A percentile compares a stretch with the other conserved stretches of the same genome.
phyloP scores from a whole-genome alignment of 2,113 vertebrate species.

The Typhlomys cinereus region DNA sequence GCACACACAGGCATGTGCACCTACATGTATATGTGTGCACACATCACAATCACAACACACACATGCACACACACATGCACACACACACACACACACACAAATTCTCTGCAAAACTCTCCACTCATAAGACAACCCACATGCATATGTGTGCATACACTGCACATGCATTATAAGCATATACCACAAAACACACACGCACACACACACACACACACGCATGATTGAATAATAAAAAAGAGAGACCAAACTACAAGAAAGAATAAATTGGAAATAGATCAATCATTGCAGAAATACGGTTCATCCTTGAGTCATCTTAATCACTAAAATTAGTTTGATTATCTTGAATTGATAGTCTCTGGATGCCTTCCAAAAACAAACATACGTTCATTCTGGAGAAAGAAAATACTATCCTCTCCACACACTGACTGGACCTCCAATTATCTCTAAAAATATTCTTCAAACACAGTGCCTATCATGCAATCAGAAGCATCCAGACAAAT shows the following conservation, averaged over 20 bases:
- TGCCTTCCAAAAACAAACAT: conserved; percentile 21
- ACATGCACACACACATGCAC: background rate
- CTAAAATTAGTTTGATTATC: conserved; percentile 9
- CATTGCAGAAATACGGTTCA: background rate
- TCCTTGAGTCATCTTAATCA: background rate
- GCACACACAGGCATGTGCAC: background rate
- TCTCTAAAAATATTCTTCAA: conserved; percentile 36
- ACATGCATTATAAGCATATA: too few relatives aligned
- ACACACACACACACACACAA: background rate
- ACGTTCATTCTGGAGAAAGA: background rate
- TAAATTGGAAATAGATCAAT: background rate
- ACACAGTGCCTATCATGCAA: background rate
- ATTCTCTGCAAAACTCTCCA: background rate
- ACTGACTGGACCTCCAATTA: background rate
- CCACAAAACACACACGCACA: too few relatives aligned
- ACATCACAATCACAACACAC: too few relatives aligned
- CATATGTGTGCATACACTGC: too few relatives aligned
- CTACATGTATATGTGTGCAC: background rate
- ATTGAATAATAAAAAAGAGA: too few relatives aligned
- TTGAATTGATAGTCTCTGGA: background rate
- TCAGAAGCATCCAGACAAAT: conserved; percentile 9
- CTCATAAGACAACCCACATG: too few relatives aligned
- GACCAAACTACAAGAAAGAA: background rate
- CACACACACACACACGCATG: too few relatives aligned
- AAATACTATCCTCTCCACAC: background rate